A percentile compares a stretch with the other conserved stretches of the same genome.
Conservation (phyloP, 1,140 invertebrate species). For the Oscheius sp. region DNA sequence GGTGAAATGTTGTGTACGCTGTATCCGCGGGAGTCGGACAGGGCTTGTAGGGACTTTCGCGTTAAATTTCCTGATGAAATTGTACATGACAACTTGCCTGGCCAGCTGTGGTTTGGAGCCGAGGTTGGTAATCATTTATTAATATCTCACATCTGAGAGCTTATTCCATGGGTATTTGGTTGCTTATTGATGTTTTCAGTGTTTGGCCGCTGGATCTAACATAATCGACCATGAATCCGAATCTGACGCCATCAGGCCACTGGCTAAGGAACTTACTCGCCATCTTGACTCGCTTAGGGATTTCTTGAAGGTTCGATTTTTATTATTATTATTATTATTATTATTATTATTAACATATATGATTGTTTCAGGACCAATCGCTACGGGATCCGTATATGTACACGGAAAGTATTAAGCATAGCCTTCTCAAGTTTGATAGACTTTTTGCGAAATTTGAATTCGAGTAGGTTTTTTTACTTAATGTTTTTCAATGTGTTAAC, state of each 20-base stretch:
- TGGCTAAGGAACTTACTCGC: slow-evolving; percentile 89
- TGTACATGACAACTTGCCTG: slow-evolving; percentile 91
- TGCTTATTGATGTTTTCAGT: slow-evolving; percentile 57
- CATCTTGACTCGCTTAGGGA: slow-evolving; percentile 86
- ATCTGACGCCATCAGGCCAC: slow-evolving; percentile 88
- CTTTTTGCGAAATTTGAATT: slow-evolving; percentile 96
- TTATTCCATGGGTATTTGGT: neutral
- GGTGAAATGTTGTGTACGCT: slow-evolving; percentile 75
- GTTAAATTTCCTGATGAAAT: slow-evolving; percentile 98
- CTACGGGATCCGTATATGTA: slow-evolving; percentile 55
- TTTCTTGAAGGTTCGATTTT: slow-evolving; percentile 69
- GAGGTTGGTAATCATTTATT: slow-evolving; percentile 65
- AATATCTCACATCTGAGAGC: neutral
- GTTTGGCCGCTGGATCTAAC: slow-evolving; percentile 73
- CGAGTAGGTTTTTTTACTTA: slow-evolving; percentile 63
- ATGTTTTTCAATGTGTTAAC: slow-evolving; percentile 28
- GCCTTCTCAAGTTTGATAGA: slow-evolving; percentile 85
- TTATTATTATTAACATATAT: slow-evolving; percentile 58
- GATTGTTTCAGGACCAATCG: slow-evolving; percentile 47
- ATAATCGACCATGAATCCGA: slow-evolving; percentile 94
- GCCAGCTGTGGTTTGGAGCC: slow-evolving; percentile 99
- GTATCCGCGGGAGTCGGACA: slow-evolving; percentile 70
- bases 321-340: slow-evolving; percentile 68
- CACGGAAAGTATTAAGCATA: slow-evolving; percentile 68
- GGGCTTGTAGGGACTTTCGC: slow-evolving; percentile 88